Base-by-base conservation (phyloP, 2,888 invertebrate species). In the Mesorhabditis belari region DNA sequence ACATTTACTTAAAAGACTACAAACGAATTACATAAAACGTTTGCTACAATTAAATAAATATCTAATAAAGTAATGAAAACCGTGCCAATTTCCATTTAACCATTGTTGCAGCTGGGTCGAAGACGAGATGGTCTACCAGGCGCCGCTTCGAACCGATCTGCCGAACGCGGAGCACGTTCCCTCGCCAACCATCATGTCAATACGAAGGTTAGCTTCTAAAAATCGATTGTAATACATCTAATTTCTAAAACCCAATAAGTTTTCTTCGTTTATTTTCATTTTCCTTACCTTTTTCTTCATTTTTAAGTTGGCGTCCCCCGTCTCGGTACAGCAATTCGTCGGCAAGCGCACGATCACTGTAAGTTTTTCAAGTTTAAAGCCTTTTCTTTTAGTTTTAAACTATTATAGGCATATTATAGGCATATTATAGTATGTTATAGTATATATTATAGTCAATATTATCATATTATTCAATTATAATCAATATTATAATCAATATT, bases 321-420 rank as follows among this genome's bases (percentile, higher is more conserved):
- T 69, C 73, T 62, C 62, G 71, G 23, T 69, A 70, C 66, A 69
- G 66, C 49, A 71, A 76, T 54, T 74, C 75, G n/a, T 76, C 76
- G 12, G 73, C 70, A 3, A 65, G 64, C 6, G 76, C 70, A 23
- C 63, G 77, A 62, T 73, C 73, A 19, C 59, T 65, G 76, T 72
- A 51, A 60, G 69, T 59, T 53, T 62, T 27, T n/a, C 12, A 35
- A 35, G 44, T 35, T n/a, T n/a, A n/a, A 35, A n/a, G 12, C 44
- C 35, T n/a, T 35, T 35, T 35, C n/a, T 17, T 9, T 9, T 17
- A 35, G 1, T 35, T 35, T 17, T n/a, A 35, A 35, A 35, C n/a
- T 35, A 35, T 17, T n/a, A n/a, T n/a, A n/a, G n/a, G n/a, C n/a
- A n/a, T n/a, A n/a, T n/a, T n/a, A n/a, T n/a, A n/a, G n/a, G n/a